Evolutionary conservation across 2,797 vertebrate genomes (phyloP), one percentile per base, ranked within the genome.

Genomic region (Melanotaenia trifasciata): DNA sequence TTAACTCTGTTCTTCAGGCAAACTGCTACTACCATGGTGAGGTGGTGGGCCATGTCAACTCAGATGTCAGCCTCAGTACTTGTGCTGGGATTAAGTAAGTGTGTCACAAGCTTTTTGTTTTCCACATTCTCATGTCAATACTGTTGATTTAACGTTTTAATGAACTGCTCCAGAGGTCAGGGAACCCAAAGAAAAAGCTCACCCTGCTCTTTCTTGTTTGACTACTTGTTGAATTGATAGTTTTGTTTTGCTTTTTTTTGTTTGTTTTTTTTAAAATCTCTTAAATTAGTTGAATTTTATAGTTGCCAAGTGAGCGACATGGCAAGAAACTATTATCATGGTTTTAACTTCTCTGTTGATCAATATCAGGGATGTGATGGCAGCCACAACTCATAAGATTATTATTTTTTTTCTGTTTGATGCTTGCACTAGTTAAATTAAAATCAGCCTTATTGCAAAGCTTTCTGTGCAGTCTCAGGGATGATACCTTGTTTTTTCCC

Each of bases 1-100:
- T 67, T 32, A 13, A 5, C 64, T 83, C 36, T 82, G 40, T 79
- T 64, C 63, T 66, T 54, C 80, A 96, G 95, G 81, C 81, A 57
- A 94, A 96, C 90, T 96, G 95, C 88, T 95, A 95, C 84, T 96
- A 96, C 86, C 94, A 96, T 14, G 95, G 95, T 5, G 82, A 91
- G 76, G 95, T 95, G 73, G 86, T 93, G 80, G 93, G 91, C 50
- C 89, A 83, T 1, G 70, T 32, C 56, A 53, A 79, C 74, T 95
- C 95, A 0, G 94, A 94, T 3, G 91, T 95, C 84, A 95, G 86
- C 84, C 90, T 96, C 83, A 95, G 94, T 69, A 91, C 93, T 59
- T 96, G 95, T 35, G 67, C 85, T 28, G 94, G 93, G 45, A 76
- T 96, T 70, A 96, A 90, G 95, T 95, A 86, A 92, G 93, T 93